Conservation (phyloP, 2,113 vertebrate genomes). For the Plotosus lineatus region DNA sequence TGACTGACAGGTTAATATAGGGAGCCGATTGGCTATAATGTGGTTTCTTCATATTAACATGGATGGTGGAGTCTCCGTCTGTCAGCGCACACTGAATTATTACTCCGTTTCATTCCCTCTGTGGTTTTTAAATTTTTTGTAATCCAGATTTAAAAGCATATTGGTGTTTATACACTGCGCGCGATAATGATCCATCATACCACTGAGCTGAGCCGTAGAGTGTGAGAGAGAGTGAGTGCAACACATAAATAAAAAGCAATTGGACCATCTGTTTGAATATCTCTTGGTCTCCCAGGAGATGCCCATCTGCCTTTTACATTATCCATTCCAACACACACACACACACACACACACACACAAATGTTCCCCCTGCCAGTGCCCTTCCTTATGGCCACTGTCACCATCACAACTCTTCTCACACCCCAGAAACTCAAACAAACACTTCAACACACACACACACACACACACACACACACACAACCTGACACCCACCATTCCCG, state of each 20-base stretch:
- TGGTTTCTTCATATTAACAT: conserved; percentile 73
- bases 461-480: conserved; percentile 11
- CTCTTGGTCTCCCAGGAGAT: conserved; percentile 88
- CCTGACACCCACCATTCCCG: conserved; percentile 26
- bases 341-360: conserved; percentile 60
- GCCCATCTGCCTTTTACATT: conserved; percentile 95
- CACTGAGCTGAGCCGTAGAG: conserved; percentile 64
- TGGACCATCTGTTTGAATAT: conserved; percentile 98
- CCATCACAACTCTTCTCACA: conserved; percentile 78
- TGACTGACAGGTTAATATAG: conserved; percentile 45
- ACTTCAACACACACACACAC: conserved; percentile 23
- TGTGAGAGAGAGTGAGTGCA: conserved; percentile 70
- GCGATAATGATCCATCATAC: conserved; percentile 99
- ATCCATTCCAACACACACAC: conserved; percentile 94
- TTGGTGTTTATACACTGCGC: conserved; percentile 93
- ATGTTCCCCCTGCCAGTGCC: conserved; percentile 12
- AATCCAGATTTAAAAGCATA: conserved; percentile 97
- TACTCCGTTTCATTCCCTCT: conserved; percentile 72
- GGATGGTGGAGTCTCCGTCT: conserved; percentile 78
- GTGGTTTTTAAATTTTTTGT: conserved; percentile 77
- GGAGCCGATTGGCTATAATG: conserved; percentile 64
- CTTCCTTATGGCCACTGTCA: conserved; percentile 73
- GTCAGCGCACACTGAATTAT: conserved; percentile 87
- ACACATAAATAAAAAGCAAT: conserved; percentile 97
- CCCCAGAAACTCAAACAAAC: conserved; percentile 54